Conservation (phyloP, 1,140 invertebrate species). For the Eriosoma lanigerum region DNA sequence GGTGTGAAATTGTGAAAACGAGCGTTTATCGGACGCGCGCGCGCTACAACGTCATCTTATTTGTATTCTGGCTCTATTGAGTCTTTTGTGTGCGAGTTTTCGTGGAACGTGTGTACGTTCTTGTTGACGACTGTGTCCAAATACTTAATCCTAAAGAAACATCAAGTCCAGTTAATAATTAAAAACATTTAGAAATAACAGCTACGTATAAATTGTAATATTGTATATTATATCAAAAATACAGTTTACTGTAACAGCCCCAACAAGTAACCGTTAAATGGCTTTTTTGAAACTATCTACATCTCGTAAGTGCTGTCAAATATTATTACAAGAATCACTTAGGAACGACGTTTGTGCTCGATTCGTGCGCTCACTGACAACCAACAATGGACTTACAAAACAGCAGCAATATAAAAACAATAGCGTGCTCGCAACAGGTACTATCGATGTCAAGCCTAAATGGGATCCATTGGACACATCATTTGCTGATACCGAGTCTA, state of each 20-base stretch:
- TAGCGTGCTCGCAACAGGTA: neutral
- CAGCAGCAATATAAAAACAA: constrained; percentile 36
- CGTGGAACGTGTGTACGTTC: neutral
- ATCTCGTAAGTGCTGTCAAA: constrained; percentile 46
- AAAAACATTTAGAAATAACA: neutral
- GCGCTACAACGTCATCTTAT: neutral
- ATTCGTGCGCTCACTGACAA: neutral
- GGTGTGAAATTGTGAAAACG: neutral
- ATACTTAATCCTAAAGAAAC: constrained; percentile 1
- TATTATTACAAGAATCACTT: constrained; percentile 37
- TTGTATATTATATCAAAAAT: neutral
- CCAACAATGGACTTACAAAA: neutral
- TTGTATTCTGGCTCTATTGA: too few species aligned
- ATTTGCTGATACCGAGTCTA: constrained; percentile 78
- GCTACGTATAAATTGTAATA: too few species aligned
- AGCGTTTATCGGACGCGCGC: neutral
- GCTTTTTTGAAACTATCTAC: constrained; percentile 46
- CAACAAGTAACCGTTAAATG: constrained; percentile 41
- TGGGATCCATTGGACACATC: constrained; percentile 81
- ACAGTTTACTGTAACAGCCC: neutral
- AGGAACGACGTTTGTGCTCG: constrained; percentile 39
- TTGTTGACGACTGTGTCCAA: neutral
- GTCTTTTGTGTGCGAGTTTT: neutral
- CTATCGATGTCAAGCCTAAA: constrained; percentile 32
- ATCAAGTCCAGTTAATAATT: neutral